Evolutionary conservation across 1,140 invertebrate species (phyloP).

Genomic region (Drosophila mauritiana): DNA sequence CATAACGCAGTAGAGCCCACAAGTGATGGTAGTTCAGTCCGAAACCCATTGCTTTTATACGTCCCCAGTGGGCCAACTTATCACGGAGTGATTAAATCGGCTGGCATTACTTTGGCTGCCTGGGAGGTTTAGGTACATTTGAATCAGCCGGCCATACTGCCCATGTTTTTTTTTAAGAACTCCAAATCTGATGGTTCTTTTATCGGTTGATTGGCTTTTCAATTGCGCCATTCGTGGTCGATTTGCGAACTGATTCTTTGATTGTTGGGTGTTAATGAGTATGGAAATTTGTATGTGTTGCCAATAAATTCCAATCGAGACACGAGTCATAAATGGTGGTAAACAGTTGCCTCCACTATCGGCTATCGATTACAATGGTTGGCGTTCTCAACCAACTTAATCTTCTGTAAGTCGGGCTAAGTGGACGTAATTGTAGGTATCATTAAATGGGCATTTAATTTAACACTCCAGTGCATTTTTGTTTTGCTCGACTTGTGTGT

Average conservation of each 20-base stretch:
- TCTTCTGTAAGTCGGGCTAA: slow-evolving; percentile 27
- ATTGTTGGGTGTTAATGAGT: not conserved
- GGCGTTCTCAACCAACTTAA: slow-evolving; percentile 14
- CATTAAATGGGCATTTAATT: slow-evolving; percentile 47
- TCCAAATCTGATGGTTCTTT: slow-evolving; percentile 5
- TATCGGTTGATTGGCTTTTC: slow-evolving; percentile 51
- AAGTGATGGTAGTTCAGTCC: slow-evolving; percentile 21
- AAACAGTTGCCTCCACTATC: slow-evolving; percentile 11
- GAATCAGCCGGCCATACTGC: slow-evolving; percentile 6
- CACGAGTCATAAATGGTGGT: not conserved
- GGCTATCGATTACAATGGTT: slow-evolving; percentile 23
- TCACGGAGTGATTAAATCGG: slow-evolving; percentile 23
- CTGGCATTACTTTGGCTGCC: slow-evolving; percentile 1
- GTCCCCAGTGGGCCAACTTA: slow-evolving; percentile 26
- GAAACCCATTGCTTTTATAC: slow-evolving; percentile 21
- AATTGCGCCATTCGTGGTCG: not conserved
- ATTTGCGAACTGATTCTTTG: slow-evolving; percentile 9
- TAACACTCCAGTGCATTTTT: slow-evolving; percentile 29
- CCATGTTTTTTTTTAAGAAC: slow-evolving; percentile 11
- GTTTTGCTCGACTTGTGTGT: slow-evolving; percentile 1
- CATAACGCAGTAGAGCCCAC: slow-evolving; percentile 10
- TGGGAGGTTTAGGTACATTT: slow-evolving; percentile 18
- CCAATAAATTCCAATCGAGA: not conserved
- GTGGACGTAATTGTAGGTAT: slow-evolving; percentile 27
- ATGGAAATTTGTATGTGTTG: slow-evolving; percentile 1